Percentiles rank a stretch among this genome's conserved stretches.
These are phyloP conservation scores for Passer montanus DNA, from an alignment of 2,113 vertebrate species.

Conservation along the genomic window DNA sequence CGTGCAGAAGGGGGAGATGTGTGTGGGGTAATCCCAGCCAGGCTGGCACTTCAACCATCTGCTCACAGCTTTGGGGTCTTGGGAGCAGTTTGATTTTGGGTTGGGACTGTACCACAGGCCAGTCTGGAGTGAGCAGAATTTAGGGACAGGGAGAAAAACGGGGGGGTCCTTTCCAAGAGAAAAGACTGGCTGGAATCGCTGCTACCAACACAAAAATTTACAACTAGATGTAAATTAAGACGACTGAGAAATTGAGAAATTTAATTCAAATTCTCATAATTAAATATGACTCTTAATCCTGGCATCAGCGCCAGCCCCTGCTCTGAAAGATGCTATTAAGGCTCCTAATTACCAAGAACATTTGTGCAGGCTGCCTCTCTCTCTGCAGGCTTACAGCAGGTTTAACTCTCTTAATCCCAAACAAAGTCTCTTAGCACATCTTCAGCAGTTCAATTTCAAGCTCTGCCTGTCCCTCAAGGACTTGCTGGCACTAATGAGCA, in stretches of 20 bases:
- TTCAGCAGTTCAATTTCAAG: conserved; percentile 32
- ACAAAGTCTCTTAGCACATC: conserved; percentile 38
- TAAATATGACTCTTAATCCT: conserved; percentile 20
- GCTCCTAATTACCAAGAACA: neutral
- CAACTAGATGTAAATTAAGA: neutral
- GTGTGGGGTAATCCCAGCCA: neutral
- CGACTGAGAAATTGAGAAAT: neutral
- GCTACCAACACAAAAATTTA: neutral
- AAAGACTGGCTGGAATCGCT: neutral
- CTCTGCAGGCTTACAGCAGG: conserved; percentile 25
- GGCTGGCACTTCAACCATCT: neutral
- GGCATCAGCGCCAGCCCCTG: neutral
- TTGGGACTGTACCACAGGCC: neutral
- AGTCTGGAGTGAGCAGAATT: neutral
- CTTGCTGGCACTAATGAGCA: conserved; percentile 29
- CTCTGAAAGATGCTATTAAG: conserved; percentile 24
- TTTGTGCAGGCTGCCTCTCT: conserved; percentile 5
- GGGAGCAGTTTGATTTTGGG: neutral
- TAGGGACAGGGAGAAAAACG: neutral
- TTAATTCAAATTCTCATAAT: neutral
- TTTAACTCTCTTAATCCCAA: conserved; percentile 64
- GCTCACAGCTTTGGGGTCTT: neutral
- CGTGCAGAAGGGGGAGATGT: fast-evolving
- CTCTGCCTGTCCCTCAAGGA: conserved; percentile 49
- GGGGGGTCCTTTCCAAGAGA: neutral